Percentiles rank a stretch among this genome's conserved stretches.
phyloP scores from a whole-genome alignment of 2,797 vertebrate genomes.

The Hippocampus kuda region DNA sequence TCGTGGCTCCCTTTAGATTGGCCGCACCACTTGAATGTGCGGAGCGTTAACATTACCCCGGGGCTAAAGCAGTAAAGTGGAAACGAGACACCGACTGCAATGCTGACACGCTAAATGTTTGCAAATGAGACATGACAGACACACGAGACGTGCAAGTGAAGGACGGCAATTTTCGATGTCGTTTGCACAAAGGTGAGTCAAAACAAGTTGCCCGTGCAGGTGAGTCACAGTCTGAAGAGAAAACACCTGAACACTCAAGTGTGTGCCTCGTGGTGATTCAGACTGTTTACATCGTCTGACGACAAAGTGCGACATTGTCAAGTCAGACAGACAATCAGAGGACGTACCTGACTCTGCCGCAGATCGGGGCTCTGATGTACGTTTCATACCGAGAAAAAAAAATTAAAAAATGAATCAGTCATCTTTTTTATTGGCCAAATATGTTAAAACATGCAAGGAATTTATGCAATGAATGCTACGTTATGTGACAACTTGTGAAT shows the following conservation, averaged over 20 bases:
- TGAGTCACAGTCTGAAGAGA: slow-evolving; percentile 7
- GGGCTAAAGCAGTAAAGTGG: not conserved
- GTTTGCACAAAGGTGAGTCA: not conserved
- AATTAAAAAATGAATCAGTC: not conserved
- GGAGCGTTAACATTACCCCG: not conserved
- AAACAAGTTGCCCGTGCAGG: not conserved
- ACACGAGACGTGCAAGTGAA: not conserved
- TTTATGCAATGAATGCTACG: not conserved
- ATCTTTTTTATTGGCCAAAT: not conserved
- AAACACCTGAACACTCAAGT: not conserved
- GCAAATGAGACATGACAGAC: slow-evolving; percentile 1
- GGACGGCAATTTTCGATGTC: not conserved
- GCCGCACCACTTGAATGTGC: not conserved
- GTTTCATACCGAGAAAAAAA: slow-evolving; percentile 13
- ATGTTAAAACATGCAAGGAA: not conserved
- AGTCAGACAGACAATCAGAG: not conserved
- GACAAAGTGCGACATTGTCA: not conserved
- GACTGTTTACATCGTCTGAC: not conserved
- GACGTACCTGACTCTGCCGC: slow-evolving; percentile 83
- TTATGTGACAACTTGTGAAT: no score
- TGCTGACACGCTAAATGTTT: not conserved
- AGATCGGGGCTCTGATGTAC: slow-evolving; percentile 83
- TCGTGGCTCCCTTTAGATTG: not conserved
- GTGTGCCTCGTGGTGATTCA: not conserved
- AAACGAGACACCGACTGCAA: slow-evolving; percentile 2